A percentile compares a stretch with the other conserved stretches of the same genome.
These are phyloP conservation scores for Orgyia antiqua DNA, from an alignment of 2,888 invertebrate species.

Conservation along the genomic window DNA sequence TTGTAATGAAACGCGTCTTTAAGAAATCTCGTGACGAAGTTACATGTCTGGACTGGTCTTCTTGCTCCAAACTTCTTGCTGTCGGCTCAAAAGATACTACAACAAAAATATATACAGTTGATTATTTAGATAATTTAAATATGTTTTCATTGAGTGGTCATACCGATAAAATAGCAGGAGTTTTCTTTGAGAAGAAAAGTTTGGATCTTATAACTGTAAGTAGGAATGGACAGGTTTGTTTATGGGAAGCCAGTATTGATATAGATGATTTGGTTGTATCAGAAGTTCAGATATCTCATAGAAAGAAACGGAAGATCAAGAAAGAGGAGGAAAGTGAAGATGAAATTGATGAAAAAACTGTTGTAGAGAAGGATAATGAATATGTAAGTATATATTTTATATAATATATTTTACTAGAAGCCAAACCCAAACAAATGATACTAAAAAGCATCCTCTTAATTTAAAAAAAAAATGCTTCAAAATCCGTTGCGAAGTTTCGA, in stretches of 20 bases:
- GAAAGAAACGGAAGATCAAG: constrained; percentile 56
- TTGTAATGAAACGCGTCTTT: constrained; percentile 89
- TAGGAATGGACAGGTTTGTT: constrained; percentile 88
- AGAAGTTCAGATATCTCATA: constrained; percentile 70
- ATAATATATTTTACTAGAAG: too few relatives aligned
- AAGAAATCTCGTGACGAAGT: constrained; percentile 90
- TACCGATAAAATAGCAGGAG: constrained; percentile 88
- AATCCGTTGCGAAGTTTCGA: too few relatives aligned
- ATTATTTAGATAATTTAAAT: constrained; percentile 85
- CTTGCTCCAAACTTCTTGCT: constrained; percentile 92
- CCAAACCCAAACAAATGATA: too few relatives aligned
- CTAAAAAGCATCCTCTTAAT: too few relatives aligned
- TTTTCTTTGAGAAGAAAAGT: constrained; percentile 92
- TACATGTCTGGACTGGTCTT: constrained; percentile 94
- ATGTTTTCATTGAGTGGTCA: constrained; percentile 90
- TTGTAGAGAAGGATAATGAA: constrained; percentile 75
- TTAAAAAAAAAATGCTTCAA: too few relatives aligned
- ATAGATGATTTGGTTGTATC: constrained; percentile 81
- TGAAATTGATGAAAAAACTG: constrained; percentile 79
- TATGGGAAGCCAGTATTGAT: constrained; percentile 92
- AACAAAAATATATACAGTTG: constrained; percentile 89
- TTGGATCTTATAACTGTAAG: constrained; percentile 91
- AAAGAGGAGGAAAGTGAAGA: constrained; percentile 79
- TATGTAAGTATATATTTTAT: constrained; percentile 41
- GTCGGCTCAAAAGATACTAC: constrained; percentile 94